These are phyloP conservation scores for Blastobasis adustella DNA, from an alignment of 2,888 invertebrate species.

Conservation along the genomic window DNA sequence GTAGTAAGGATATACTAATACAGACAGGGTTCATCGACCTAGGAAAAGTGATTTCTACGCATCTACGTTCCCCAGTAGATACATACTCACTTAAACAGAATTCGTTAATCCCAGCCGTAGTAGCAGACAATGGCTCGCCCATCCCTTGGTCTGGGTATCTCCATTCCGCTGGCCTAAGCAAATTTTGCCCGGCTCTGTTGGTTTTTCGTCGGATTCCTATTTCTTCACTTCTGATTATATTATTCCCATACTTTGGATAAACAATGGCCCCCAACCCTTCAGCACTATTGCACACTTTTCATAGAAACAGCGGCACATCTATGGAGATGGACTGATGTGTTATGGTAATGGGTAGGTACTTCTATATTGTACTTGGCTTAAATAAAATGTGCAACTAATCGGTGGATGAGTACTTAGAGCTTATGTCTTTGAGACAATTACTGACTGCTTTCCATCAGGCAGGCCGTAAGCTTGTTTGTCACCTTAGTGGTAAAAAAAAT, in stretches of 20 bases:
- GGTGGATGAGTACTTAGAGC: too few relatives aligned
- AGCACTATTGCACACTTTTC: slow-evolving; percentile 57
- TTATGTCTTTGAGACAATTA: too few relatives aligned
- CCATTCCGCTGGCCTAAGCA: slow-evolving; percentile 75
- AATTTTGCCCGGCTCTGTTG: slow-evolving; percentile 69
- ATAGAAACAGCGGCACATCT: slow-evolving; percentile 29
- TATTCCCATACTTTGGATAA: slow-evolving; percentile 71
- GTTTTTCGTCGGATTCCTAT: slow-evolving; percentile 70
- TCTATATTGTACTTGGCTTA: too few relatives aligned
- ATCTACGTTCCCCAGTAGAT: not conserved
- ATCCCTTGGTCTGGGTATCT: slow-evolving; percentile 40
- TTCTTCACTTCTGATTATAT: slow-evolving; percentile 75
- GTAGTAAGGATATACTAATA: too few relatives aligned
- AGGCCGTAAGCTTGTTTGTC: too few relatives aligned
- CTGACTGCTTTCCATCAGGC: too few relatives aligned
- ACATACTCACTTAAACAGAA: slow-evolving; percentile 2
- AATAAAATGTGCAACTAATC: too few relatives aligned
- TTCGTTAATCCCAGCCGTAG: slow-evolving; percentile 27
- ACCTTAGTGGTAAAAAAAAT: too few relatives aligned
- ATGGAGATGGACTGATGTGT: slow-evolving; percentile 32
- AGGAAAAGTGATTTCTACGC: too few relatives aligned
- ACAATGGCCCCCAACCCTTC: slow-evolving; percentile 67
- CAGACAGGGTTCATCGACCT: too few relatives aligned
- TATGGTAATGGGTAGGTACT: not conserved
- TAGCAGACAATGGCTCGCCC: slow-evolving; percentile 48